These are phyloP conservation scores for Pandemis corylana DNA, from an alignment of 2,888 invertebrate genomes.

Conservation along the genomic window DNA sequence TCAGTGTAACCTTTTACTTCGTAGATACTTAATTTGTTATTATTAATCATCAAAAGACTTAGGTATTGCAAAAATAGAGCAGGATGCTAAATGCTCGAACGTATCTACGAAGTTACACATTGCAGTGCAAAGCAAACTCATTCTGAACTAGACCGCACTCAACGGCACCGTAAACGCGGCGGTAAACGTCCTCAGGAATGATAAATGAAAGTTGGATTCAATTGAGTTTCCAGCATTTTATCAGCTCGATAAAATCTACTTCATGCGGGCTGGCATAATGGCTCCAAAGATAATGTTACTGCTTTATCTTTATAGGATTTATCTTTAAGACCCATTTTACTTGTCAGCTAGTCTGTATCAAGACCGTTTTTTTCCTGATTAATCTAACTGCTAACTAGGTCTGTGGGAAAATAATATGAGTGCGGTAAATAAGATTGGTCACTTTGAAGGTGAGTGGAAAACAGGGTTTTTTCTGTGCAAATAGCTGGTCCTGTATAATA, in stretches of 20 bases:
- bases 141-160: conserved; percentile 1
- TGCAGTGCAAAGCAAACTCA: conserved; percentile 11
- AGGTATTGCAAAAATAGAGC: not conserved
- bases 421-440: conserved; percentile 16
- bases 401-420: conserved; percentile 14
- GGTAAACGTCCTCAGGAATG: conserved; percentile 13
- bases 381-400: not conserved
- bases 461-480: conserved; percentile 5
- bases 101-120: not conserved
- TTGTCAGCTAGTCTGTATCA: not conserved
- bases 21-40: too few relatives aligned
- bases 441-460: conserved; percentile 12
- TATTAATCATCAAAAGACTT: too few relatives aligned
- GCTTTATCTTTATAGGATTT: conserved; percentile 9
- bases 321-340: conserved; percentile 14
- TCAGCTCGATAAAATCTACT: conserved; percentile 43
- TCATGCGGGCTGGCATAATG: conserved; percentile 33
- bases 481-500: conserved; percentile 16
- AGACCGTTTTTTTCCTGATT: not conserved
- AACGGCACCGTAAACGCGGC: not conserved
- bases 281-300: conserved; percentile 4
- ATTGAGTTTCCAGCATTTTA: conserved; percentile 43
- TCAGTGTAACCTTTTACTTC: too few relatives aligned
- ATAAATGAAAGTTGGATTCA: conserved; percentile 41
- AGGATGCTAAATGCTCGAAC: not conserved